Evolutionary conservation across 1,140 invertebrate genomes (phyloP).

Genomic region (Triops longicaudatus): DNA sequence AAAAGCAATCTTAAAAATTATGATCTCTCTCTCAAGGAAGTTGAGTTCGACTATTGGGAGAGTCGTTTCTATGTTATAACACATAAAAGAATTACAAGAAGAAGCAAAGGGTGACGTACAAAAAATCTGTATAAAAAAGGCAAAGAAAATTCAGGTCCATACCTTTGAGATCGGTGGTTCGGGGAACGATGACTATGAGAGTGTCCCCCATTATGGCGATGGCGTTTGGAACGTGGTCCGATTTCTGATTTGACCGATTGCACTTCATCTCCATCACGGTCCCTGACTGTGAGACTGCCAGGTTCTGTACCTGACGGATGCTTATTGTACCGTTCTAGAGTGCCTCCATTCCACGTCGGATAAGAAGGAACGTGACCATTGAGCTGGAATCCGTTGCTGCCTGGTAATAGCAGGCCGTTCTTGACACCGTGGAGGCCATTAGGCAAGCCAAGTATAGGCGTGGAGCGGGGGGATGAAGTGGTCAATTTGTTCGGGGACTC

Average conservation of each 20-base stretch:
- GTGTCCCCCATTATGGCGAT: conserved; percentile 8
- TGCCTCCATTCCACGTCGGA: conserved; percentile 10
- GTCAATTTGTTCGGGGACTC: not conserved
- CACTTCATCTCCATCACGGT: conserved; percentile 14
- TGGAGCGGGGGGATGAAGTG: conserved; percentile 23
- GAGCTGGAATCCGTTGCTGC: not conserved
- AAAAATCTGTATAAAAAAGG: not conserved
- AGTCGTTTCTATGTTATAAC: not conserved
- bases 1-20: not conserved
- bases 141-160: not conserved
- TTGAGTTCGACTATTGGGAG: not conserved
- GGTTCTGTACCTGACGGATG: conserved; percentile 5
- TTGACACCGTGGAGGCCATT: conserved; percentile 1
- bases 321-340: conserved; percentile 2
- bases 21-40: not conserved
- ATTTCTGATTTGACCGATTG: conserved; percentile 15
- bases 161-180: conserved; percentile 27
- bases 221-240: conserved; percentile 9
- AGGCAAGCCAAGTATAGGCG: conserved; percentile 22
- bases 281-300: conserved; percentile 9
- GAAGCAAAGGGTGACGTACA: not conserved
- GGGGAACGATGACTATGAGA: conserved; percentile 13
- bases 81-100: not conserved
- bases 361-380: conserved; percentile 3
- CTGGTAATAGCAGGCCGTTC: not conserved